Percentiles rank a stretch among this genome's conserved stretches.
Conservation (phyloP, 2,888 invertebrate genomes). For the Tipula helvola region DNA sequence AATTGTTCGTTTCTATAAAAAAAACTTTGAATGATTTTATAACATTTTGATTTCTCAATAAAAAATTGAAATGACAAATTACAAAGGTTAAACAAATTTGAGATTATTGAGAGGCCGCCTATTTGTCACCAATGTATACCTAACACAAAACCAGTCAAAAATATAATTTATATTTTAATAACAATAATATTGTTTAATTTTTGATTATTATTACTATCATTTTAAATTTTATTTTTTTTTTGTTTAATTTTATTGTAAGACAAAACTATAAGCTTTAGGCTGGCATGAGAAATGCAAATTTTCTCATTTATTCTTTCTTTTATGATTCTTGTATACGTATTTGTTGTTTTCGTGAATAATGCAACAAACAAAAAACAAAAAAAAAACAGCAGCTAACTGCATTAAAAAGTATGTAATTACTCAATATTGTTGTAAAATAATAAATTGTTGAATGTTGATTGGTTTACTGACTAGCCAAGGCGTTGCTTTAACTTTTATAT, state of each 20-base stretch:
- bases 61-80: no score
- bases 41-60: no score
- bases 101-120: no score
- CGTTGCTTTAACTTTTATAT: background rate
- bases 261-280: background rate
- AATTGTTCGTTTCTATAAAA: no score
- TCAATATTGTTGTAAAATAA: background rate
- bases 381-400: background rate
- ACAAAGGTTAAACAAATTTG: no score
- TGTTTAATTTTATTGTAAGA: background rate
- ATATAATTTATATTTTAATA: background rate
- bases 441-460: background rate
- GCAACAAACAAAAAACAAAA: background rate
- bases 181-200: background rate
- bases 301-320: background rate
- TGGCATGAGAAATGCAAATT: background rate
- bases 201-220: background rate
- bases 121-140: no score
- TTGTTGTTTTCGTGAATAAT: background rate
- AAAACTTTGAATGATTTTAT: no score
- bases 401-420: background rate
- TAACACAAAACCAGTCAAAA: background rate
- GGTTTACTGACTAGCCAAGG: constrained; percentile 8
- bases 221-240: background rate
- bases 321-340: background rate